phyloP scores from a whole-genome alignment of 2,797 vertebrate species.

The Sebastes minor region DNA sequence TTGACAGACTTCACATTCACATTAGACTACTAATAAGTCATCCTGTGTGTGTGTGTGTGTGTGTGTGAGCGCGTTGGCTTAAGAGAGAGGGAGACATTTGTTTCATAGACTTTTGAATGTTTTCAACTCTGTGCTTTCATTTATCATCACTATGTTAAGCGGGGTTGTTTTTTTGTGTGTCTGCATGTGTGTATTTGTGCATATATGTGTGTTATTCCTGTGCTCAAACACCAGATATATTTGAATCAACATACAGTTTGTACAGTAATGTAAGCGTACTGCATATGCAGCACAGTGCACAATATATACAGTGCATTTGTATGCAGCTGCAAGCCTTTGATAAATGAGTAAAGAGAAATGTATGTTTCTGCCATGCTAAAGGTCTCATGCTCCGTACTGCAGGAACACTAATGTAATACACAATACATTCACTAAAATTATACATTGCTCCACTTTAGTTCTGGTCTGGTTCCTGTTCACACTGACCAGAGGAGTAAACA shows the following conservation, averaged over 20 bases:
- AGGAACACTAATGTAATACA: background rate
- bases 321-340: background rate
- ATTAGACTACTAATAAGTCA: conserved; percentile 60
- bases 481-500: too few species aligned
- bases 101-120: conserved; percentile 39
- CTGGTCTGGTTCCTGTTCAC: too few species aligned
- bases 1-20: conserved; percentile 46
- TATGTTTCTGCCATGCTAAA: background rate
- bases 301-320: background rate
- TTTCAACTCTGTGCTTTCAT: conserved; percentile 31
- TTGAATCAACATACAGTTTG: background rate
- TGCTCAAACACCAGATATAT: background rate
- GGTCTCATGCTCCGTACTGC: background rate
- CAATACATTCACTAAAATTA: background rate
- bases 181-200: background rate
- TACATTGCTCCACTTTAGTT: too few species aligned
- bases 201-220: background rate
- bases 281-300: background rate
- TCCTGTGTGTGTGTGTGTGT: background rate
- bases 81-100: background rate
- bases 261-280: background rate
- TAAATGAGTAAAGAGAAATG: background rate
- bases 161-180: background rate
- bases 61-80: background rate
- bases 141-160: conserved; percentile 20